phyloP scores from a whole-genome alignment of 2,113 vertebrate species.

The Cyprinus carpio region DNA sequence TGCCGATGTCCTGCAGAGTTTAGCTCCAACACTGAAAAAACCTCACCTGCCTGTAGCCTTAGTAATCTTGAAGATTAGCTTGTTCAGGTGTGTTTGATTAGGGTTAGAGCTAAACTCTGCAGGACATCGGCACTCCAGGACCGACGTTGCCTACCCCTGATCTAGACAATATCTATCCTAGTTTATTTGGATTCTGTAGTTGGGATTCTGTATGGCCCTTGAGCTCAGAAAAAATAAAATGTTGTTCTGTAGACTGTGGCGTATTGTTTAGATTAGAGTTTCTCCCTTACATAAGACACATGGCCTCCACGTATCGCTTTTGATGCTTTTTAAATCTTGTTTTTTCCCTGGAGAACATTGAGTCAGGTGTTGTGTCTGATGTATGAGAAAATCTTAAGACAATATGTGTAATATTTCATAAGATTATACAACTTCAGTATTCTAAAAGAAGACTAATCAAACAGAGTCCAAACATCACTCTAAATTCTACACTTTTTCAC shows the following conservation, averaged over 20 bases:
- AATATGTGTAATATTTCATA: not conserved
- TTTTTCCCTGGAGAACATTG: not conserved
- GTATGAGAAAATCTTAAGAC: not conserved
- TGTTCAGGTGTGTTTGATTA: too few relatives aligned
- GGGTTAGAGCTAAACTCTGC: too few relatives aligned
- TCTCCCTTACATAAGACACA: conserved; percentile 1
- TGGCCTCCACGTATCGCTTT: not conserved
- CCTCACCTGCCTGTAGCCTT: too few relatives aligned
- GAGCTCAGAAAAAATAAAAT: not conserved
- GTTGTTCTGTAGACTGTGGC: not conserved
- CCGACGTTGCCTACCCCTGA: too few relatives aligned
- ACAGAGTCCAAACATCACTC: not conserved
- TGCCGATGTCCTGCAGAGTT: too few relatives aligned
- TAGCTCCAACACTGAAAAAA: too few relatives aligned
- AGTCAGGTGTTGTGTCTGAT: not conserved
- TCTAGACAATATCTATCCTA: not conserved
- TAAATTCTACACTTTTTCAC: not conserved
- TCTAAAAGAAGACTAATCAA: not conserved
- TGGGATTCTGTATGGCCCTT: not conserved
- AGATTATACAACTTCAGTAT: not conserved
- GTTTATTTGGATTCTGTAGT: not conserved
- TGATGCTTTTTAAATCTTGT: not conserved
- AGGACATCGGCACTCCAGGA: too few relatives aligned
- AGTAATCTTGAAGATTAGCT: too few relatives aligned
- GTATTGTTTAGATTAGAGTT: not conserved